phyloP scores from a whole-genome alignment of 2,888 invertebrate species.

The Machimus atricapillus region DNA sequence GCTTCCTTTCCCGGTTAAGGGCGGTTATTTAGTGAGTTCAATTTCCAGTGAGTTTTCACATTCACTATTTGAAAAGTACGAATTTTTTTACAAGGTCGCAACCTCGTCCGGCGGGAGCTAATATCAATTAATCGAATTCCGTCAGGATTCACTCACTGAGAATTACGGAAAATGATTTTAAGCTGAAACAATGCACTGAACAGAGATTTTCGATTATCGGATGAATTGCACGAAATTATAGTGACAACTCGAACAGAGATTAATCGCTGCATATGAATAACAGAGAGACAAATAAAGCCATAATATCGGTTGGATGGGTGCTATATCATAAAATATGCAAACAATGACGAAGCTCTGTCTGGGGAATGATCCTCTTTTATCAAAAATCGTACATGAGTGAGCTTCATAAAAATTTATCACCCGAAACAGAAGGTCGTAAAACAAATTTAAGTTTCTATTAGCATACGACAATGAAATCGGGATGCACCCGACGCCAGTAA shows the following conservation, averaged over 20 bases:
- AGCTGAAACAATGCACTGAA: neutral
- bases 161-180: neutral
- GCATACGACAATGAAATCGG: constrained; percentile 3
- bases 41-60: neutral
- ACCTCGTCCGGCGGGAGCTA: neutral
- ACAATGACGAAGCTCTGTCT: neutral
- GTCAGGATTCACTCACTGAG: neutral
- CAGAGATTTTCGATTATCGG: neutral
- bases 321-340: neutral
- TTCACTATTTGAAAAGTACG: neutral
- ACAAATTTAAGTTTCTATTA: constrained; percentile 21
- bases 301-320: neutral
- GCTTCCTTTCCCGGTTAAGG: neutral
- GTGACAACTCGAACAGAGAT: neutral
- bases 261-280: neutral
- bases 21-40: neutral
- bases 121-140: neutral
- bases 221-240: neutral
- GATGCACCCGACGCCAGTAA: neutral
- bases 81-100: neutral
- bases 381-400: constrained; percentile 1
- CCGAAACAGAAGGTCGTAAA: constrained; percentile 20
- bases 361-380: neutral
- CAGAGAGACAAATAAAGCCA: neutral
- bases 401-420: constrained; percentile 25